Conservation (phyloP, 2,888 invertebrate species). For the Stegophylla sp. region DNA sequence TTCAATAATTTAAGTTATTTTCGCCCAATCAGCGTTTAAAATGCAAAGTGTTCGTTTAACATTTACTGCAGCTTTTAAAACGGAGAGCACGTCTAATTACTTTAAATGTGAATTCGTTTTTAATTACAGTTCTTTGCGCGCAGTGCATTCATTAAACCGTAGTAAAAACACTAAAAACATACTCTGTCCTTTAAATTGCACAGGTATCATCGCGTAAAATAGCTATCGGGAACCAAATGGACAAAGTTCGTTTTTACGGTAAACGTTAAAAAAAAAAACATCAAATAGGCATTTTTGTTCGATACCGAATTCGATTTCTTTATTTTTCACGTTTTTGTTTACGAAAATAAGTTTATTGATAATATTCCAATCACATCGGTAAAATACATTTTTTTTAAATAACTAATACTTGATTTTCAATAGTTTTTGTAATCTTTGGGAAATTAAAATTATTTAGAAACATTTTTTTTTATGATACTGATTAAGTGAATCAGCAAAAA, state of each 20-base stretch:
- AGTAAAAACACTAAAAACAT: neutral
- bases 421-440: too few relatives aligned
- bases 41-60: conserved; percentile 31
- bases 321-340: too few relatives aligned
- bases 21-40: conserved; percentile 19
- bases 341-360: too few relatives aligned
- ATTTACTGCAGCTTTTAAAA: conserved; percentile 5
- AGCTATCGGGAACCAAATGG: neutral
- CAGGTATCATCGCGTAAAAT: neutral
- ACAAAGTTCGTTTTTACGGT: neutral
- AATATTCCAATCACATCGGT: too few relatives aligned
- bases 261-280: neutral
- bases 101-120: conserved; percentile 24
- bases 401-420: too few relatives aligned
- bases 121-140: conserved; percentile 21
- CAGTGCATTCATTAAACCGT: neutral
- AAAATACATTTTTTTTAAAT: too few relatives aligned
- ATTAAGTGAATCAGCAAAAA: too few relatives aligned
- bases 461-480: too few relatives aligned
- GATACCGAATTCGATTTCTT: neutral
- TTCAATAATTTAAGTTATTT: neutral
- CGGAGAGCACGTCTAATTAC: neutral
- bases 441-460: too few relatives aligned
- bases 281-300: neutral
- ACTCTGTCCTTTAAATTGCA: neutral